phyloP scores from a whole-genome alignment of 2,113 vertebrate genomes.

The Seriola dumerili region DNA sequence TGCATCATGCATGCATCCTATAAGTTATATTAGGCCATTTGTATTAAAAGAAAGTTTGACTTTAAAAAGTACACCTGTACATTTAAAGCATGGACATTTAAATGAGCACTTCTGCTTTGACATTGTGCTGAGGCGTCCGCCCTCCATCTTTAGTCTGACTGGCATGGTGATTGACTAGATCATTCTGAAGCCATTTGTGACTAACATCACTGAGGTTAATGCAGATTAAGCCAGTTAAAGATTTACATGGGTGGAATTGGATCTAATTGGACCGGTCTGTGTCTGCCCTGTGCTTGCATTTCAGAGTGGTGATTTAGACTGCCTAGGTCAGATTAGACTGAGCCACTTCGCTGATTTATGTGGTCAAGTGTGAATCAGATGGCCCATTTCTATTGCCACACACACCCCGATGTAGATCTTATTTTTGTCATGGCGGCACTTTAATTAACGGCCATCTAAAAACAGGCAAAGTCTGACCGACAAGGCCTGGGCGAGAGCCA shows the following conservation, averaged over 20 bases:
- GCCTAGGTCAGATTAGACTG: conserved; percentile 72
- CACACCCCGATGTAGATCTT: conserved; percentile 79
- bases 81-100: conserved; percentile 8
- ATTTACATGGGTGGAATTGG: conserved; percentile 72
- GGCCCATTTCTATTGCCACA: conserved; percentile 75
- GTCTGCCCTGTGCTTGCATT: conserved; percentile 61
- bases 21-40: background rate
- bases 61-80: background rate
- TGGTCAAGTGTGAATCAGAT: conserved; percentile 80
- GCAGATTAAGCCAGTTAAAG: conserved; percentile 77
- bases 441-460: conserved; percentile 86
- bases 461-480: conserved; percentile 84
- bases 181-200: conserved; percentile 73
- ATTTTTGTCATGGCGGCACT: conserved; percentile 82
- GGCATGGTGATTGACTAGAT: conserved; percentile 72
- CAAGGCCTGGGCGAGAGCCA: conserved; percentile 81
- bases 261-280: conserved; percentile 64
- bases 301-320: conserved; percentile 71
- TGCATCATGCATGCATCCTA: background rate
- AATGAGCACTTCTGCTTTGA: conserved; percentile 35
- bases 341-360: conserved; percentile 81
- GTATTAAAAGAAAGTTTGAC: background rate
- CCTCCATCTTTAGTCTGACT: conserved; percentile 49
- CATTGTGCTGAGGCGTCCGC: conserved; percentile 19
- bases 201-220: conserved; percentile 73